These are phyloP conservation scores for Dorcus parallelipipedus DNA, from an alignment of 2,888 invertebrate species.

Conservation along the genomic window DNA sequence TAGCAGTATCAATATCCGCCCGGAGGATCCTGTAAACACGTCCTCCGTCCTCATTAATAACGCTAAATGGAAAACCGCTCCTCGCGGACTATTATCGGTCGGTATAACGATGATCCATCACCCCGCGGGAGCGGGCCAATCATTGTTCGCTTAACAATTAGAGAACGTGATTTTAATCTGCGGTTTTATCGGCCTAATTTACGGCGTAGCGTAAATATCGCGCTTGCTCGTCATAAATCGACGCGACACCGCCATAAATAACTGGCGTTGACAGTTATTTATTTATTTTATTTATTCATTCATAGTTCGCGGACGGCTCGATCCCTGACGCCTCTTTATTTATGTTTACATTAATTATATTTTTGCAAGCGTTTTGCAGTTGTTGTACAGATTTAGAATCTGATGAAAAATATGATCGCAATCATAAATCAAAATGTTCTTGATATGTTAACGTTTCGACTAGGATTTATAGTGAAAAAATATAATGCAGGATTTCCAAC, in stretches of 20 bases:
- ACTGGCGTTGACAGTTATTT: conserved; percentile 11
- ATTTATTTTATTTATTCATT: background rate
- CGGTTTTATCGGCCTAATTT: conserved; percentile 37
- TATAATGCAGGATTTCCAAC: too few species aligned
- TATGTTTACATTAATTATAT: conserved; percentile 12
- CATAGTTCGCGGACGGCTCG: too few species aligned
- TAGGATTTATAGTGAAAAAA: too few species aligned
- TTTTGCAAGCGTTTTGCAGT: conserved; percentile 9
- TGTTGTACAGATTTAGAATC: background rate
- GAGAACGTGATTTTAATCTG: conserved; percentile 39
- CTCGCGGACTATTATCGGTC: conserved; percentile 30
- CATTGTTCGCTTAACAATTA: conserved; percentile 42
- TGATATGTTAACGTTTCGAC: too few species aligned
- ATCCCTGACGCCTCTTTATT: conserved; percentile 4
- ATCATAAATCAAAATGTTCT: too few species aligned
- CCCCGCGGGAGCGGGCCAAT: conserved; percentile 36
- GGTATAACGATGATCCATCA: conserved; percentile 30
- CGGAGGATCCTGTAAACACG: conserved; percentile 30
- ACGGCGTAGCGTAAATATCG: conserved; percentile 28
- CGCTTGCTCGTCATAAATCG: conserved; percentile 4
- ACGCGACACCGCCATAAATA: background rate
- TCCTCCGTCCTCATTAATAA: conserved; percentile 35
- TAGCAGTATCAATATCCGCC: background rate
- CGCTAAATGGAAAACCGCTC: conserved; percentile 32
- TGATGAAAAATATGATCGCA: too few species aligned